Evolutionary conservation across 2,888 invertebrate genomes (phyloP), one percentile per base, ranked within the genome.

Genomic region (Drosophila kokeensis): DNA sequence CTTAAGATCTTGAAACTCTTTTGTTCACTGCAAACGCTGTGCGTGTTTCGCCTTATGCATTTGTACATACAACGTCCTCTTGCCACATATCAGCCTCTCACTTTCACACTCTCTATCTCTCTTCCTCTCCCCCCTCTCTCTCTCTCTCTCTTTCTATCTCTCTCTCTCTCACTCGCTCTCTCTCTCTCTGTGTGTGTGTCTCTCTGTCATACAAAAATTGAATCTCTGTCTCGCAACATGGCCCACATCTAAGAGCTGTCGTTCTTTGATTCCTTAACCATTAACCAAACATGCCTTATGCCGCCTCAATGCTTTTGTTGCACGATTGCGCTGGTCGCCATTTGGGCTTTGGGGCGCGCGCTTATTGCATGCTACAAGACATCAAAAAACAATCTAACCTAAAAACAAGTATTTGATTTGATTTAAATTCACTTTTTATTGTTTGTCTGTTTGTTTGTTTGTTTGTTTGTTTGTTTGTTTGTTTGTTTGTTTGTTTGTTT

Each of bases 361-460:
- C 63, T 69, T 79, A 29, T 63, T 79, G 77, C 80, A 79, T 77
- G 70, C 60, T 18, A 52, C 40, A 32, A 21, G 24, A 53, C 11
- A 24, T 24, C 29, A n/a, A 34, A 10, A 10, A 52, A 18, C 7
- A 34, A 27, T 38, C 8, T 15, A 32, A 58, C 13, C 34, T 10
- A 34, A 49, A 52, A 49, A 52, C 29, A 53, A 71, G 54, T 24
- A 24, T 45, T 24, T 24, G 4, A 24, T 45, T 45, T 45, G 45
- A 27, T 10, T 21, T 45, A 2, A 45, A 45, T 15, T 45, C 24
- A 45, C 42, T 45, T 21, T n/a, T 29, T 21, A 30, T 32, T 32
- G 32, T 32, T 32, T 32, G 32, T 32, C 38, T 55, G 24, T 38
- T 59, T 30, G 27, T 27, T 27, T 27, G 27, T 27, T n/a, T n/a